Conservation (phyloP, 2,888 invertebrate species). For the Aporophyla nigra region DNA sequence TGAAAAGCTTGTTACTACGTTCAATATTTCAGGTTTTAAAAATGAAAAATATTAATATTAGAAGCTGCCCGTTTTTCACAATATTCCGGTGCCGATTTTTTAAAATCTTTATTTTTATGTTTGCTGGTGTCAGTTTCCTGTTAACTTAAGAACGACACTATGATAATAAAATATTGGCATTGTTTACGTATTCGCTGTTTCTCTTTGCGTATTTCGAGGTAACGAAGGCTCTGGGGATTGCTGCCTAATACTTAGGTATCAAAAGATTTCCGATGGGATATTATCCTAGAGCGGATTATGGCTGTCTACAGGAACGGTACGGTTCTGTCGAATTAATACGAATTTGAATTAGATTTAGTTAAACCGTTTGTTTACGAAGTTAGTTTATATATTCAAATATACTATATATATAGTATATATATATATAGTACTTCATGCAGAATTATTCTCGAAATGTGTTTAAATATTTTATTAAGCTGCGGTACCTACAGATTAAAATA, state of each 20-base stretch:
- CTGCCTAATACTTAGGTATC: constrained; percentile 69
- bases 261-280: constrained; percentile 75
- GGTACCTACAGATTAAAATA: constrained; percentile 13
- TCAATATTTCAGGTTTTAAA: constrained; percentile 7
- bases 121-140: constrained; percentile 55
- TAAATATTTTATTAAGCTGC: constrained; percentile 13
- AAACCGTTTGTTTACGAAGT: constrained; percentile 23
- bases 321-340: constrained; percentile 54
- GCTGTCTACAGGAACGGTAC: constrained; percentile 52
- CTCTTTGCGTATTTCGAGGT: constrained; percentile 63
- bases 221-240: constrained; percentile 73
- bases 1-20: constrained; percentile 36
- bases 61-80: background rate
- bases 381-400: background rate
- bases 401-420: background rate
- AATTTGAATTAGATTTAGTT: constrained; percentile 32
- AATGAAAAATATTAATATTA: constrained; percentile 1
- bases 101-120: constrained; percentile 20
- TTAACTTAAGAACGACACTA: constrained; percentile 36
- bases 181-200: constrained; percentile 54
- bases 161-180: constrained; percentile 59
- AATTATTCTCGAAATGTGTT: background rate
- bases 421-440: background rate
- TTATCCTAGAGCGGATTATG: constrained; percentile 65
- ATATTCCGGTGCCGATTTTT: constrained; percentile 21